Percentiles rank a stretch among this genome's conserved stretches.
phyloP scores from a whole-genome alignment of 2,888 invertebrate genomes.

The Antheraea assamensis region DNA sequence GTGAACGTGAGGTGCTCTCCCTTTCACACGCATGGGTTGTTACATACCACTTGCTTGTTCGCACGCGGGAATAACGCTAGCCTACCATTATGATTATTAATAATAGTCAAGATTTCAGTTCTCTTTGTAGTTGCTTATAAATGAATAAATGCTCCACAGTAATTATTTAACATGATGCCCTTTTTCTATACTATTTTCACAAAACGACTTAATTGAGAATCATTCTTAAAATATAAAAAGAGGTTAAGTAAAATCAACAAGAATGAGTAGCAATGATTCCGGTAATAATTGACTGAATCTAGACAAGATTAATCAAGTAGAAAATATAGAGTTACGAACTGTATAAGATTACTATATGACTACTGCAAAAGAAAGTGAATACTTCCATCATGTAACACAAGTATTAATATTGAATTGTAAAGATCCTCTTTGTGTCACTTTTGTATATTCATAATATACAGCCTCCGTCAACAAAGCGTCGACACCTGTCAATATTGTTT shows the following conservation, averaged over 20 bases:
- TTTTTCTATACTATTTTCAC: no score
- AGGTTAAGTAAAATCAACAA: not conserved
- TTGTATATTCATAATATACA: constrained; percentile 48
- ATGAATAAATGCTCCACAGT: no score
- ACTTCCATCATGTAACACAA: not conserved
- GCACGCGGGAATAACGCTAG: no score
- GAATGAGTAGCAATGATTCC: not conserved
- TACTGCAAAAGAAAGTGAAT: not conserved
- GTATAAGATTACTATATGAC: not conserved
- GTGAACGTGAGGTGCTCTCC: no score
- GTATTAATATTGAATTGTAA: not conserved
- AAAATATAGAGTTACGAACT: not conserved
- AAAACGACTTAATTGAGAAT: no score
- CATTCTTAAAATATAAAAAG: no score
- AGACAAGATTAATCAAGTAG: not conserved
- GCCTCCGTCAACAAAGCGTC: constrained; percentile 57
- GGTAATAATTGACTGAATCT: not conserved
- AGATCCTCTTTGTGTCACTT: constrained; percentile 50
- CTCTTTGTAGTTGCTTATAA: no score
- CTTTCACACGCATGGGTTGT: no score
- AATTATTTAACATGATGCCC: no score
- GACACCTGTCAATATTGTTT: constrained; percentile 69
- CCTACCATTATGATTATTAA: no score
- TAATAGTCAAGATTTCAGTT: not conserved
- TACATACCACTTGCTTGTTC: no score